Evolutionary conservation across 2,888 invertebrate species (phyloP).

Genomic region (Digitonthophagus gazella): DNA sequence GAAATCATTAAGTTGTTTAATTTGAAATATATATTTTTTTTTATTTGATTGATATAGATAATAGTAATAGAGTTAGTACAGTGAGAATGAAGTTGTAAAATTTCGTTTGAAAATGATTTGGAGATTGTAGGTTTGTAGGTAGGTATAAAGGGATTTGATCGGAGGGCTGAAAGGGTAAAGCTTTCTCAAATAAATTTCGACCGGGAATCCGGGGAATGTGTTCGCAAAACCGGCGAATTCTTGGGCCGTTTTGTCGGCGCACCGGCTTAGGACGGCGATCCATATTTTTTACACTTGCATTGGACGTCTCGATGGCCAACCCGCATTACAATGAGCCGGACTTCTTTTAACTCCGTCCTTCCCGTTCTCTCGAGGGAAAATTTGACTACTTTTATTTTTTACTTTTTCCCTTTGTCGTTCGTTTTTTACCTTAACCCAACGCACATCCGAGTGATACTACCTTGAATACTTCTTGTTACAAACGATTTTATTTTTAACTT

Average conservation of each 20-base stretch:
- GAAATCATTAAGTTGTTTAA: no score
- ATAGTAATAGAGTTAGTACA: no score
- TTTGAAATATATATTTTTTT: no score
- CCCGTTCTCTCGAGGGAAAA: neutral
- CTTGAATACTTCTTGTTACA: no score
- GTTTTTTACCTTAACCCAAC: neutral
- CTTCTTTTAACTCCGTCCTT: neutral
- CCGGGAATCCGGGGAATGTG: neutral
- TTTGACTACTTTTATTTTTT: neutral
- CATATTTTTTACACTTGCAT: slow-evolving; percentile 14
- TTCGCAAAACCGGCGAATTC: neutral
- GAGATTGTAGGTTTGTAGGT: no score
- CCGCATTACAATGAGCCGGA: neutral
- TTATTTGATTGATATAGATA: no score
- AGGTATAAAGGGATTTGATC: no score
- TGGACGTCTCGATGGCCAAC: neutral
- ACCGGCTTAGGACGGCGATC: slow-evolving; percentile 4
- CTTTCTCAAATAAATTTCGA: neutral
- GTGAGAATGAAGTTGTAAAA: no score
- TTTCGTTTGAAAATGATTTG: no score
- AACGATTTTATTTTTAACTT: no score
- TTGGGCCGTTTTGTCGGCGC: slow-evolving; percentile 6
- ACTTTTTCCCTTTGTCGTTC: neutral
- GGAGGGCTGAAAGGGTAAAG: neutral
- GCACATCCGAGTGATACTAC: no score